Evolutionary conservation across 2,113 vertebrate genomes (phyloP), one percentile per base, ranked within the genome.

Genomic region (Benitochromis conjunctus): DNA sequence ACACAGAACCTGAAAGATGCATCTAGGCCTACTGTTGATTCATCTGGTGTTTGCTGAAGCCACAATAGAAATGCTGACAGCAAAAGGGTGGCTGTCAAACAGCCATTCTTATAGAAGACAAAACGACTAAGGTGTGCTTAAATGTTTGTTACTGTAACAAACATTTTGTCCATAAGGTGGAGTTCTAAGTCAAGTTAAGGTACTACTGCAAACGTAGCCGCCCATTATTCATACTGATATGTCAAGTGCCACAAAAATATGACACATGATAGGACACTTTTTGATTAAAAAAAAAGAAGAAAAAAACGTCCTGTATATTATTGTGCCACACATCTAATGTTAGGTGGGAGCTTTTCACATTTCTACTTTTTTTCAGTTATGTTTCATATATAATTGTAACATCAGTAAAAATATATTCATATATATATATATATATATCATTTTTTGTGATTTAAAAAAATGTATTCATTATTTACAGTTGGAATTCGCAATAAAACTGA

Each of bases 141-240:
- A 54, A 5, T 60, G 29, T 18, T 36, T 46, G 13, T 36, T 56
- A 12, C 18, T 87, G 60, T 51, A 83, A 79, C 11, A 36, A 53
- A 19, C 4, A 8, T 38, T 62, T 31, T 46, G 36, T 57, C 85
- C 89, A 91, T 26, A 29, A 83, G 91, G 58, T 66, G 86, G 89
- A 5, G 88, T 0, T 66, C 16, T 74, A 54, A 3, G 16, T 62
- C 14, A 62, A 79, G 4, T 8, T 64, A 2, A 0, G 18, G 34
- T 62, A 29, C 13, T 36, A 24, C 55, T 18, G 13, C 18, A 16
- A 46, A 34, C 3, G 24, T 76, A n/a, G 11, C 6, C 18, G 10
- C 11, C 55, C 9, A 31, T 18, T 26, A 29, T 74, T 48, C 43
- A 29, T 7, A 48, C 31, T 38, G 64, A 26, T 14, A 8, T 9